Percentiles rank a stretch among this genome's conserved stretches.
Evolutionary conservation across 2,888 invertebrate species (phyloP).

Genomic region (Pyrgus malvae): DNA sequence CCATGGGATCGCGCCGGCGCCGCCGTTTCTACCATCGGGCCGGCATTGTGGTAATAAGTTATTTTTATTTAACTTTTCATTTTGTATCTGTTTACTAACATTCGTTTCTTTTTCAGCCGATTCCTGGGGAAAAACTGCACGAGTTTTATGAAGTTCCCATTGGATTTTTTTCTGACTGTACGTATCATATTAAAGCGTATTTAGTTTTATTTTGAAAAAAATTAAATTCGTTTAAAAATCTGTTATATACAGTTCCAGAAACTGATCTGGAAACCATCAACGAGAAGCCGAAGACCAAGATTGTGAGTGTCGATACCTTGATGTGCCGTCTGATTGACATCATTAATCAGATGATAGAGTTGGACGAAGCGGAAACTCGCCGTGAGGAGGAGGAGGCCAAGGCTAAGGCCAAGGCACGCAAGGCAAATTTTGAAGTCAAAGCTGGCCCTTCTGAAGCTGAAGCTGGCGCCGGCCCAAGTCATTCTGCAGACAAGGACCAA

Average conservation of each 20-base stretch:
- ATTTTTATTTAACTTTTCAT: neutral
- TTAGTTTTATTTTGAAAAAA: neutral
- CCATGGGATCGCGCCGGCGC: conserved; percentile 14
- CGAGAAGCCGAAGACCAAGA: neutral
- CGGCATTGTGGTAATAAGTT: conserved; percentile 10
- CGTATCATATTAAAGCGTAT: neutral
- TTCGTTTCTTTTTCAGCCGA: conserved; percentile 4
- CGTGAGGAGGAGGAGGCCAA: neutral
- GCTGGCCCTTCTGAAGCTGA: no score
- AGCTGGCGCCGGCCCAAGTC: no score
- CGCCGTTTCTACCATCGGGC: conserved; percentile 15
- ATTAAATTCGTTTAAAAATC: no score
- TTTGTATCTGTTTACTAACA: neutral
- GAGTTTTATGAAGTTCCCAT: neutral
- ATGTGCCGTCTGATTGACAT: conserved; percentile 13
- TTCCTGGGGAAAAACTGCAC: neutral
- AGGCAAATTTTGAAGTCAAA: no score
- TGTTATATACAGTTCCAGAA: neutral
- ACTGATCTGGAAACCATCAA: neutral
- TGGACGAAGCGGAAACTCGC: neutral
- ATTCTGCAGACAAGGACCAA: no score
- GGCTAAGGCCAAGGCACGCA: neutral
- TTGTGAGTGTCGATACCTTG: neutral
- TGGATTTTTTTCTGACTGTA: neutral
- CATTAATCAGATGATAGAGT: conserved; percentile 8